These are phyloP conservation scores for Bolborhynchus lineola DNA, from an alignment of 2,113 vertebrate genomes.

Conservation along the genomic window DNA sequence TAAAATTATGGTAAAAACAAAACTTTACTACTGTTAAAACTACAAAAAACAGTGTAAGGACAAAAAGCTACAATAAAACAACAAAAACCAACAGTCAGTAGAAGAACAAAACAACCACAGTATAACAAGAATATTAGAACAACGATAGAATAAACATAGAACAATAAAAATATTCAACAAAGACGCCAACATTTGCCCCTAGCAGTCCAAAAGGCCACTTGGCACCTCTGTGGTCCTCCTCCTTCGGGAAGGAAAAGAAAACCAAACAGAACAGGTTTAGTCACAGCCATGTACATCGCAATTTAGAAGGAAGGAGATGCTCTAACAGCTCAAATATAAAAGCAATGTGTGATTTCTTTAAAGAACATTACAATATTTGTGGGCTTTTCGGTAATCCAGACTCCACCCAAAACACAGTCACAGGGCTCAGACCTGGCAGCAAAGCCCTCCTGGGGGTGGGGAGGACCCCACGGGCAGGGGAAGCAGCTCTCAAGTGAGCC, in stretches of 20 bases:
- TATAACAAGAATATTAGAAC: too few species aligned
- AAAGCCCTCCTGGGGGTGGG: background rate
- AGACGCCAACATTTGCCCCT: background rate
- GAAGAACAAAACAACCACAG: too few species aligned
- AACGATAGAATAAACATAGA: too few species aligned
- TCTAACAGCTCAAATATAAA: constrained; percentile 81
- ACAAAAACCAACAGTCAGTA: too few species aligned
- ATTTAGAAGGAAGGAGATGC: background rate
- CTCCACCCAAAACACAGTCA: constrained; percentile 67
- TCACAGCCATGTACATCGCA: too few species aligned
- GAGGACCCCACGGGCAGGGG: background rate
- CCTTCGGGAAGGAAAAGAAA: too few species aligned
- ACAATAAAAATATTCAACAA: background rate
- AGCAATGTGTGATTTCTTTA: constrained; percentile 81
- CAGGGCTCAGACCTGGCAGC: constrained; percentile 36
- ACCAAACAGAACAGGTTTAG: too few species aligned
- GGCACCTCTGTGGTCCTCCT: background rate
- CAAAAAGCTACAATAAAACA: too few species aligned
- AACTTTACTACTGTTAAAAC: too few species aligned
- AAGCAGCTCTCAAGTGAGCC: too few species aligned
- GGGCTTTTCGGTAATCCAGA: constrained; percentile 36
- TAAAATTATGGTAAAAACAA: too few species aligned
- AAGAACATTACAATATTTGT: constrained; percentile 78
- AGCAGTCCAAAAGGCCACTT: background rate
- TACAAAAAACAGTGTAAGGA: too few species aligned